Evolutionary conservation across 2,888 invertebrate genomes (phyloP), one percentile per base, ranked within the genome.

Genomic region (Meandrusa payeni): DNA sequence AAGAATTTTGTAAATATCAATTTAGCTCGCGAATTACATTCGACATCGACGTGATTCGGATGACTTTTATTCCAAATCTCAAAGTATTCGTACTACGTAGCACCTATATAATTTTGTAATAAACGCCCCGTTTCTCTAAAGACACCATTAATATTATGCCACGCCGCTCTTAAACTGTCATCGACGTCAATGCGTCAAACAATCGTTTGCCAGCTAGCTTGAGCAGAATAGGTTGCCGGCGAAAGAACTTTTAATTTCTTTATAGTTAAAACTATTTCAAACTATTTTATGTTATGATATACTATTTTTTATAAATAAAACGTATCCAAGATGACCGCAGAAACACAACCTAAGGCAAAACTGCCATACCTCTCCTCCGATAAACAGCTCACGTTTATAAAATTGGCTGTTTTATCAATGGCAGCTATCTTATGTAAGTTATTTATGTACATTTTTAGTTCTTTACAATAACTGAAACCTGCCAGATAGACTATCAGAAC

Each of bases 391-490:
- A 88, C 88, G 50, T 87, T 88, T 55, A 74, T 88, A 66, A 88
- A 96, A 74, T 85, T 98, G 64, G 92, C 95, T 55, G 95, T 98
- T 72, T 90, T 98, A 57, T 93, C 97, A 37, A 90, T 97, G 75
- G 97, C 97, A 60, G 95, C 96, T 41, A 93, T 98, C 70, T 89
- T 98, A 64, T 97, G 98, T 98, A 90, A 93, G 95, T 93, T 67
- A 52, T 53, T 44, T 46, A 34, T 41, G 19, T 7, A 11, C 6
- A 32, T 32, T 11, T 13, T 3, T 7, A 6, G 6, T 34, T n/a
- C n/a, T n/a, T n/a, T n/a, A n/a, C n/a, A n/a, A n/a, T n/a, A n/a
- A n/a, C n/a, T n/a, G n/a, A n/a, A n/a, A n/a, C n/a, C n/a, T n/a
- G n/a, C n/a, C n/a, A n/a, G n/a, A n/a, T n/a, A n/a, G n/a, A n/a